Evolutionary conservation across 2,113 vertebrate species (phyloP), one percentile per base, ranked within the genome.

Genomic region (Chloropsis cyanopogon): DNA sequence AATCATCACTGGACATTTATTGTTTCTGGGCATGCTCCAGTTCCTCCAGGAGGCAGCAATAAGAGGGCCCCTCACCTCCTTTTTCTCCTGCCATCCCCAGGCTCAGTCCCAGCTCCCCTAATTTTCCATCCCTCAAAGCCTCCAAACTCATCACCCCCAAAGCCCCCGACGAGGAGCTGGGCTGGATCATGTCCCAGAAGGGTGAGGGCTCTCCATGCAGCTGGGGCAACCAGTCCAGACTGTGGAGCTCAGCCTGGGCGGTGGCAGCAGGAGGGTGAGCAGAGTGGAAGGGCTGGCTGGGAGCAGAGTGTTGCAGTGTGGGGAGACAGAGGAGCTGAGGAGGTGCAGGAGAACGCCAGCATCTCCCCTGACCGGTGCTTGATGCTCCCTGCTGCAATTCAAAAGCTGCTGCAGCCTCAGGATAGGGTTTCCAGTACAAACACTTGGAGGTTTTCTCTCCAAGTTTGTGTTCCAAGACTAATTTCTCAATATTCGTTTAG

Each of bases 1-100:
- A 94, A 94, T 92, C 65, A 90, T 95, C 2, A 0, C 86, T 56
- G 91, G 91, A 97, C 89, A 94, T 97, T 97, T 97, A 96, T 97
- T 96, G 90, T 94, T 96, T 95, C 96, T 97, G 96, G 95, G 93
- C 65, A 71, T 59, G 63, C 84, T 97, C 96, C 96, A 97, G 86
- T 61, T 93, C 47, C 83, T 91, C 93, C 75, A 82, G 57, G 42
- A 96, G 91, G 90, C 71, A 93, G 86, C 76, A 91, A 28, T 35
- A 75, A 91, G 95, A 86, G 91, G 91, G 76, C 77, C 93, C 60
- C 86, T 88, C 53, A 0, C 56, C 92, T 96, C 93, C 85, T 94
- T 94, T 90, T 92, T 86, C 86, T 95, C 39, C 54, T 82, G 47
- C 76, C 83, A 88, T 96, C 92, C 59, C 72, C 60, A 66, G 29